These are phyloP conservation scores for Ispidina lecontei DNA, from an alignment of 2,797 vertebrate species.

Conservation along the genomic window DNA sequence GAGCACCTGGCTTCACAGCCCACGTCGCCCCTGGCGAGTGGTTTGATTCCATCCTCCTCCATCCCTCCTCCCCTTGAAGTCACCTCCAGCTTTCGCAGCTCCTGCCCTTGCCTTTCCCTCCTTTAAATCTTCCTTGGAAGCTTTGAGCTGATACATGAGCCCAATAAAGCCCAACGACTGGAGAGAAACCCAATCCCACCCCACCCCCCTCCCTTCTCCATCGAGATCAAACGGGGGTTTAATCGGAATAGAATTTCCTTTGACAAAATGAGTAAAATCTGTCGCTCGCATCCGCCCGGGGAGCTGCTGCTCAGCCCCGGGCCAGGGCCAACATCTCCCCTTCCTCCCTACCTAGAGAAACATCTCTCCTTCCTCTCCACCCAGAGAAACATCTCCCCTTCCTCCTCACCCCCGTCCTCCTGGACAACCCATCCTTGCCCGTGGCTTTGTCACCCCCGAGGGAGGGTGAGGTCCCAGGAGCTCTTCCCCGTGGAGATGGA, in stretches of 20 bases:
- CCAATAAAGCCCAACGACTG: constrained; percentile 2
- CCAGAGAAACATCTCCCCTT: neutral
- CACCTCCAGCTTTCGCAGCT: neutral
- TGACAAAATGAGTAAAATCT: constrained; percentile 64
- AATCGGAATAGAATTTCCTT: constrained; percentile 65
- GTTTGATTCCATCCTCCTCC: no score
- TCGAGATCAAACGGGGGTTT: constrained; percentile 48
- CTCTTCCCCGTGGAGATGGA: fast-evolving
- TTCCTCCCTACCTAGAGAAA: neutral
- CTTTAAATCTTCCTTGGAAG: neutral
- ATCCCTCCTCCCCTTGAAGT: neutral
- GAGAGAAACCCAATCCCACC: constrained; percentile 3
- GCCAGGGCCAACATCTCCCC: neutral
- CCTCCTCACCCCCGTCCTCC: neutral
- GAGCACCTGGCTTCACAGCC: no score
- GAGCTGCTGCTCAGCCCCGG: neutral
- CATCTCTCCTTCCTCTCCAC: neutral
- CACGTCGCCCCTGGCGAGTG: no score
- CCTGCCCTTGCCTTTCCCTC: neutral
- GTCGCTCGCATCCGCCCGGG: constrained; percentile 3
- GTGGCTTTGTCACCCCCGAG: neutral
- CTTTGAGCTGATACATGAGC: neutral
- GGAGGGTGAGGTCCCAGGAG: neutral
- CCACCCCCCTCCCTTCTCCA: neutral
- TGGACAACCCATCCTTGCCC: neutral